Evolutionary conservation across 30 jellyfish, hydroid and myxozoan genomes (phyloP).

Genomic region (Cassiopea andromeda): DNA sequence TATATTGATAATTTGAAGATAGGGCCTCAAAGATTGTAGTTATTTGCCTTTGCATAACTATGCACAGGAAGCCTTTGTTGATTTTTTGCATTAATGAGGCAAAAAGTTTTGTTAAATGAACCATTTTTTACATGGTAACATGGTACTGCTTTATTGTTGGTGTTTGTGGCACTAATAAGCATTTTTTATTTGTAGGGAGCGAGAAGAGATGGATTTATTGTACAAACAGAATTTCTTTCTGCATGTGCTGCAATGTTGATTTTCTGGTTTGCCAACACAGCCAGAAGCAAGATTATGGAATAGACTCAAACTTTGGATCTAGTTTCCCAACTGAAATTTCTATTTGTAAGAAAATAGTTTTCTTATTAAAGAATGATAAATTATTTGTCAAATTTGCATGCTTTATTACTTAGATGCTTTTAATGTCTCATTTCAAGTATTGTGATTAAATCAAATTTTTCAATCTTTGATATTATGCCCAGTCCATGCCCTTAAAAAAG

Average conservation of each 20-base stretch:
- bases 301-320: conserved; percentile 13
- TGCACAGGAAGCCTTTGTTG: no score
- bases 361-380: conserved; percentile 2
- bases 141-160: background rate
- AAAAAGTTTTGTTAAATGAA: no score
- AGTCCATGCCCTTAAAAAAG: no score
- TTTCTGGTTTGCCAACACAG: conserved; percentile 92
- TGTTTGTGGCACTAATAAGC: background rate
- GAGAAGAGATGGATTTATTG: conserved; percentile 86
- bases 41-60: no score
- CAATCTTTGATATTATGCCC: no score
- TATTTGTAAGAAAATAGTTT: conserved; percentile 61
- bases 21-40: no score
- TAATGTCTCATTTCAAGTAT: background rate
- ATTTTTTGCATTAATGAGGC: no score
- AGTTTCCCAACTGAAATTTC: conserved; percentile 34
- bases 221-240: conserved; percentile 93
- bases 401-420: conserved; percentile 8
- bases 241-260: conserved; percentile 86
- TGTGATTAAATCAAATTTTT: no score
- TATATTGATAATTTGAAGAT: no score
- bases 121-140: no score
- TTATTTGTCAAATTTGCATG: background rate
- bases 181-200: conserved; percentile 77
- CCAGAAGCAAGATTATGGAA: conserved; percentile 91